A percentile compares a stretch with the other conserved stretches of the same genome.
Conservation (phyloP, 2,797 vertebrate species). For the Xyrichtys novacula region DNA sequence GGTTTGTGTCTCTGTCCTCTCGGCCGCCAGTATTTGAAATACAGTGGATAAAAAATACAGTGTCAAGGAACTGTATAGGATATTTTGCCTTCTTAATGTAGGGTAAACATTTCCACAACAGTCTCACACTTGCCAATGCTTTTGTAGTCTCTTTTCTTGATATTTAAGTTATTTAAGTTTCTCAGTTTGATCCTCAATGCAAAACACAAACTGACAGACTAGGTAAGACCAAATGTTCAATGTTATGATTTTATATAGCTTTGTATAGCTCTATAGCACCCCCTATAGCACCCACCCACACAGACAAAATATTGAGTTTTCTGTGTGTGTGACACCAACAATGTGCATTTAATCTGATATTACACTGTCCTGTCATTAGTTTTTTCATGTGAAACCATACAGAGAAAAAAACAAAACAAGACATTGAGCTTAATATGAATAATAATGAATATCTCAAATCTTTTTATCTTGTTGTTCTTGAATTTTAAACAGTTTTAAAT, state of each 20-base stretch:
- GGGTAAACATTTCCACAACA: not conserved
- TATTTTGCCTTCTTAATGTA: too few species aligned
- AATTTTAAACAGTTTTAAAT: conserved; percentile 33
- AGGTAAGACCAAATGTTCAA: not conserved
- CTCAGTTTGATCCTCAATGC: conserved; percentile 12
- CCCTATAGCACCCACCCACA: too few species aligned
- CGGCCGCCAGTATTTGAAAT: too few species aligned
- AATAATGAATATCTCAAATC: not conserved
- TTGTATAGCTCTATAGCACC: too few species aligned
- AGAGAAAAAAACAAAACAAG: too few species aligned
- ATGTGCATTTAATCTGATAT: conserved; percentile 8
- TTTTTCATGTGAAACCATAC: not conserved
- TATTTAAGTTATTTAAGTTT: not conserved
- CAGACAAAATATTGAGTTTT: too few species aligned
- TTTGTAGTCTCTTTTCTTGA: conserved; percentile 6
- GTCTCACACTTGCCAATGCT: not conserved
- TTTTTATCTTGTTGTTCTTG: not conserved
- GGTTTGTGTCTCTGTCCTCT: too few species aligned
- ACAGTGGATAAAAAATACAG: too few species aligned
- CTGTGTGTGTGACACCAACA: too few species aligned
- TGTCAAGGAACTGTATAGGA: too few species aligned
- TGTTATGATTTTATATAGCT: too few species aligned
- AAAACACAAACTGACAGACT: not conserved
- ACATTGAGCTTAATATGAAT: too few species aligned
- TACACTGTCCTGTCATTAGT: not conserved